Base-by-base conservation (phyloP, 2,888 invertebrate species). In the Nymphalis urticae region DNA sequence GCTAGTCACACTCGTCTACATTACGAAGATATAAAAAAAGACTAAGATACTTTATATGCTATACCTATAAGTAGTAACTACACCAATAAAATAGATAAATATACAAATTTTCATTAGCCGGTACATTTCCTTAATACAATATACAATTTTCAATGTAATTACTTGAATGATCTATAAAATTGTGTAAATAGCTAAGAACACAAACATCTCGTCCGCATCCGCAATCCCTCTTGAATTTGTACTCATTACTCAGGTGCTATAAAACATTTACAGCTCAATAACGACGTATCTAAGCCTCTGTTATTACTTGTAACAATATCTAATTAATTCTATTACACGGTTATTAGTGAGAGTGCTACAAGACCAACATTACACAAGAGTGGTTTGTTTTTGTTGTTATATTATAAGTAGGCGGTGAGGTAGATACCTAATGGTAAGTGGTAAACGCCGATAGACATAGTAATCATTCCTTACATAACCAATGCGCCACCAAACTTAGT, bases 181-280 rank as follows among this genome's bases (percentile, higher is more conserved):
- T 4, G 54, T 42, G 36, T 19, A 50, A 58, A n/a, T 58, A n/a
- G n/a, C 36, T 36, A 36, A 58, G 19, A 53, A 19, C 36, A 48
- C 47, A 19, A 47, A 27, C n/a, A 17, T 32, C 27, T 32, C 19
- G 50, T 16, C 32, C 16, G 50, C 42, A 47, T 51, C 53, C 47
- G 47, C 24, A 60, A 53, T 42, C 19, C 36, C 58, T 58, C 36
- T 58, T 36, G 58, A 58, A 58, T 36, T 58, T 58, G 58, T 42
- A 58, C 2, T 58, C 42, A 42, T 58, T 36, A 58, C 36, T 36
- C 42, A 36, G 58, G 19, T 9, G 60, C 53, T 21, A 60, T 66
- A 66, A 66, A 66, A 51, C 66, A 66, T 60, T 66, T 54, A 66
- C 47, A 61, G 66, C 66, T 53, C 50, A 60, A 53, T 61, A 54